Conservation (phyloP, 1,140 invertebrate genomes). For the Saccostrea echinata region DNA sequence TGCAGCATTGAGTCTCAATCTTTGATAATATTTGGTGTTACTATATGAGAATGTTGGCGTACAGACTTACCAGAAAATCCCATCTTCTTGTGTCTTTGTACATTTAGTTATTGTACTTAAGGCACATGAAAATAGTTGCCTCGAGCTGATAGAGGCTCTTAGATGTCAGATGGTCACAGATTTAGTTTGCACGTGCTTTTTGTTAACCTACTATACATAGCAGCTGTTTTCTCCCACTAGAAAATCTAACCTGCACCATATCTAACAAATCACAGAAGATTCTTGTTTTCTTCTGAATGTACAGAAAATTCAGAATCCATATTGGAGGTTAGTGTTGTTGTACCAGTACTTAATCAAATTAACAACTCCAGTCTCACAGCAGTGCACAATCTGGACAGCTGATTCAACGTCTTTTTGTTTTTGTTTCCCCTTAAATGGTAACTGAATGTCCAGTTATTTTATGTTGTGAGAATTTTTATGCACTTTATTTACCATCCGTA, state of each 20-base stretch:
- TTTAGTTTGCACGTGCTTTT: slow-evolving; percentile 4
- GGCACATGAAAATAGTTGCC: neutral
- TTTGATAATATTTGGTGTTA: neutral
- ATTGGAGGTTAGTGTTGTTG: no score
- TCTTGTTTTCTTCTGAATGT: no score
- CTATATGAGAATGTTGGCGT: neutral
- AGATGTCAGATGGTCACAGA: slow-evolving; percentile 1
- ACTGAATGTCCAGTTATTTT: neutral
- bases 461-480: neutral
- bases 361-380: neutral
- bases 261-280: neutral
- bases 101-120: neutral
- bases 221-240: neutral
- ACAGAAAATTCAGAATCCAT: no score
- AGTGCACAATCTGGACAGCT: neutral
- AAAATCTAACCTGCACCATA: slow-evolving; percentile 19
- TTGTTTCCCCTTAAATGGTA: neutral
- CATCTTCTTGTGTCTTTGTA: slow-evolving; percentile 1
- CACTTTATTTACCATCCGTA: neutral
- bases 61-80: slow-evolving; percentile 6
- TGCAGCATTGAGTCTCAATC: no score
- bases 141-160: neutral
- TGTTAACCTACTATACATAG: neutral
- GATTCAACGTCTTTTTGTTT: neutral
- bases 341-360: no score